Conservation (phyloP, 1,140 invertebrate genomes). For the Trinorchestia longiramus region DNA sequence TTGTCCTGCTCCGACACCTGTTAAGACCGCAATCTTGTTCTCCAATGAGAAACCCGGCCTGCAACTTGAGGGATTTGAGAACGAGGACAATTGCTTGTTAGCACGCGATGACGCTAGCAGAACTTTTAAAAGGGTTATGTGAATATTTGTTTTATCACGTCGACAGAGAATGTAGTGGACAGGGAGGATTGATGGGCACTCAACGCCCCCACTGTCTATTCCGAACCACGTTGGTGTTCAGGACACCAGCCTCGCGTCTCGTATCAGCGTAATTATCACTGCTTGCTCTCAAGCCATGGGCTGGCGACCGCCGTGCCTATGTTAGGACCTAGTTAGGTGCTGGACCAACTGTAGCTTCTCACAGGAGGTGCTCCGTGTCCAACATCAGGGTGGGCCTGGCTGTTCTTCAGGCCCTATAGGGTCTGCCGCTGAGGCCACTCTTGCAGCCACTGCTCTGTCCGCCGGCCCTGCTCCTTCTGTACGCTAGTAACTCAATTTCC, state of each 20-base stretch:
- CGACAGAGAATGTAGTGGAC: slow-evolving; percentile 6
- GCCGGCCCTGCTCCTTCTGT: background rate
- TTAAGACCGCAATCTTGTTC: background rate
- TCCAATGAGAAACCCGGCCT: background rate
- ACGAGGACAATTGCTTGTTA: slow-evolving; percentile 31
- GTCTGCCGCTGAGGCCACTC: background rate
- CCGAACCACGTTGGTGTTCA: background rate
- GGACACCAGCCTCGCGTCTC: background rate
- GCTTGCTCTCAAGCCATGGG: background rate
- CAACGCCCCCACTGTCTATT: background rate
- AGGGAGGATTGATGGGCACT: background rate
- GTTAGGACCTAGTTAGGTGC: slow-evolving; percentile 28
- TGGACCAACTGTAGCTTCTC: slow-evolving; percentile 15
- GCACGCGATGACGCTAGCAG: background rate
- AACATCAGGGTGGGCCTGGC: background rate
- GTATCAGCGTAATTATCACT: slow-evolving; percentile 20
- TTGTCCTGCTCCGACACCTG: background rate
- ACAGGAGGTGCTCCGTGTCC: background rate
- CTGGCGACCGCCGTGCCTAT: background rate
- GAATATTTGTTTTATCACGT: background rate
- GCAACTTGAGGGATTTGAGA: background rate
- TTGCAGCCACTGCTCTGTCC: background rate
- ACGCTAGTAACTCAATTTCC: background rate
- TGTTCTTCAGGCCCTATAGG: background rate
- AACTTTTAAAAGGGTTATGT: background rate